A percentile compares a stretch with the other conserved stretches of the same genome.
Evolutionary conservation across 2,113 vertebrate species (phyloP).

Genomic region (Ameiurus melas): DNA sequence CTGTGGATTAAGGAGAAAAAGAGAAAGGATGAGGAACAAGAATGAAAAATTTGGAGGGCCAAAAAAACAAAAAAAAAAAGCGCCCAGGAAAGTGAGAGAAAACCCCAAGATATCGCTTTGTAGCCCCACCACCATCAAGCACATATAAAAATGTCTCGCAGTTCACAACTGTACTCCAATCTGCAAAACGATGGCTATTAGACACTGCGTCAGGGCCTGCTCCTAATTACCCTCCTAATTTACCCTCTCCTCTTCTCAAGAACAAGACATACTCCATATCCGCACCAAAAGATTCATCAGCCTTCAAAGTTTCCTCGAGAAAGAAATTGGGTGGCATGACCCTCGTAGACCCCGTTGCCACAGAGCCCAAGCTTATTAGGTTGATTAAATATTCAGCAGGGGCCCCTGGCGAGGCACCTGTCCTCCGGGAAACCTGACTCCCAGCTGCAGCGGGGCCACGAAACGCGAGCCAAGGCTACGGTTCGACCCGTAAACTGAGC

Average conservation of each 20-base stretch:
- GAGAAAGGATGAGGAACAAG: conserved; percentile 54
- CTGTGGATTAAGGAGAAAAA: conserved; percentile 81
- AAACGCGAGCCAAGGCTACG: conserved; percentile 49
- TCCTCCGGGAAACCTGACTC: conserved; percentile 50
- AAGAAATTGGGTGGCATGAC: conserved; percentile 6
- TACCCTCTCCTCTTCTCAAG: background rate
- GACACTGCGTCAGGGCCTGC: background rate
- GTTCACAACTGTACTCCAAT: conserved; percentile 29
- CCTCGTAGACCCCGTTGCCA: conserved; percentile 25
- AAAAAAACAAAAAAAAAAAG: background rate
- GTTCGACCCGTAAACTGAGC: conserved; percentile 66
- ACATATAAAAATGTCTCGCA: conserved; percentile 16
- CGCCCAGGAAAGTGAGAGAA: conserved; percentile 24
- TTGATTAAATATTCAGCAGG: conserved; percentile 58
- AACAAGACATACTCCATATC: background rate
- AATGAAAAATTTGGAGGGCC: conserved; percentile 13
- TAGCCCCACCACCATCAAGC: conserved; percentile 48
- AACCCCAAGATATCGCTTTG: conserved; percentile 36
- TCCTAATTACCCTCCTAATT: background rate
- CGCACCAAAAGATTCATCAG: background rate
- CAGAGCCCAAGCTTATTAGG: conserved; percentile 48
- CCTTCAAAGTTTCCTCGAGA: background rate
- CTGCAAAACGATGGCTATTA: background rate
- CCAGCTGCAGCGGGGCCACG: conserved; percentile 24
- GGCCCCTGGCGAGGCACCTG: conserved; percentile 57